phyloP scores from a whole-genome alignment of 2,113 vertebrate species.

The Rhegmatorhina hoffmannsi region DNA sequence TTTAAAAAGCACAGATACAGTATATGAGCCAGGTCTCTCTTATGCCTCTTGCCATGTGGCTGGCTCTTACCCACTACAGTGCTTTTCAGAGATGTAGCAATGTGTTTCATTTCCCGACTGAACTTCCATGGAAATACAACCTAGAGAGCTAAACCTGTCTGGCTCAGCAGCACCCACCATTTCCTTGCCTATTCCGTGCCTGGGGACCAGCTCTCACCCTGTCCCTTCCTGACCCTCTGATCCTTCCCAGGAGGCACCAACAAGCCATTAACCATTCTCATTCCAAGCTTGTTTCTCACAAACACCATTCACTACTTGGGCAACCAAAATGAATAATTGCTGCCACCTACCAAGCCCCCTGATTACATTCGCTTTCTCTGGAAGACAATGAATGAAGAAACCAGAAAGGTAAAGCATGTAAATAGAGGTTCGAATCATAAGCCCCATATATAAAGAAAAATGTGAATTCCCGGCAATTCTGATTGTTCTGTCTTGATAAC shows the following conservation, averaged over 20 bases:
- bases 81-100: neutral
- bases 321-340: neutral
- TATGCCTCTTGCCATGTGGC: neutral
- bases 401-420: neutral
- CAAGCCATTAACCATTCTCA: neutral
- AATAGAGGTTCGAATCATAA: neutral
- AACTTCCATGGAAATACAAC: neutral
- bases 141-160: neutral
- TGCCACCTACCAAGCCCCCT: neutral
- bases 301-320: neutral
- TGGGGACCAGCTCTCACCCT: neutral
- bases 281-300: neutral
- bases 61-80: neutral
- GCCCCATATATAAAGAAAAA: neutral
- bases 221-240: neutral
- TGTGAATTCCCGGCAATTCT: neutral
- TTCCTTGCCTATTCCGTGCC: neutral
- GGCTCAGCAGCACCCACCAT: neutral
- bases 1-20: neutral
- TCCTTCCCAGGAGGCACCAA: neutral
- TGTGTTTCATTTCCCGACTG: neutral
- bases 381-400: neutral
- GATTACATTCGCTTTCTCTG: neutral
- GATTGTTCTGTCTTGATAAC: neutral
- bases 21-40: neutral